Conservation (phyloP, 2,113 vertebrate species). For the Henicopernis longicauda region DNA sequence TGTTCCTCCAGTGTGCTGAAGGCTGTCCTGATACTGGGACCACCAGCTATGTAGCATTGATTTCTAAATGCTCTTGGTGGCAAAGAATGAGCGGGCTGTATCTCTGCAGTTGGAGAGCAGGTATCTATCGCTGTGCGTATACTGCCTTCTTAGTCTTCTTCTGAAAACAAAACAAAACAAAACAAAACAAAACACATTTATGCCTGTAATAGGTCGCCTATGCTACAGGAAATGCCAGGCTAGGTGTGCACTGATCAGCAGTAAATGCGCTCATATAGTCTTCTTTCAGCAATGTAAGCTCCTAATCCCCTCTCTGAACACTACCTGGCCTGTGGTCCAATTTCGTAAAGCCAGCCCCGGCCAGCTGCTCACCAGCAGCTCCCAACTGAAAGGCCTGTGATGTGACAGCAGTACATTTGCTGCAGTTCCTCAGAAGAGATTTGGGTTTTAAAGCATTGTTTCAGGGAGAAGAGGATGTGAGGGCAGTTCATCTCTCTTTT, state of each 20-base stretch:
- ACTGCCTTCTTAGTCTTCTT: background rate
- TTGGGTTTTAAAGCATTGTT: background rate
- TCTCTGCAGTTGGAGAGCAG: background rate
- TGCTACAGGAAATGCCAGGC: background rate
- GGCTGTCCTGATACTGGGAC: background rate
- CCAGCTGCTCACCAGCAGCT: background rate
- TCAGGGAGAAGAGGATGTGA: background rate
- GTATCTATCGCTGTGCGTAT: background rate
- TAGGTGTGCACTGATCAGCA: background rate
- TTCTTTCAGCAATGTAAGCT: background rate
- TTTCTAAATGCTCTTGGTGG: background rate
- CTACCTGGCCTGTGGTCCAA: background rate
- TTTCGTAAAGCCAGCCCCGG: background rate
- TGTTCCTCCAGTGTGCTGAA: background rate
- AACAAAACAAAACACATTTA: background rate
- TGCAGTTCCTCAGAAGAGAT: background rate
- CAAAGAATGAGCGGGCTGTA: background rate
- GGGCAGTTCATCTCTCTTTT: background rate
- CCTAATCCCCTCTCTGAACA: background rate
- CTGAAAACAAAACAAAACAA: background rate
- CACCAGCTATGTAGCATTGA: background rate
- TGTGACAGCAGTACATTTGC: background rate
- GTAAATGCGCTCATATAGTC: background rate
- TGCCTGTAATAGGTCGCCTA: fast-evolving
- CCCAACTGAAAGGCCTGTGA: background rate